Percentiles rank a stretch among this genome's conserved stretches.
Evolutionary conservation across 2,797 vertebrate genomes (phyloP).

Genomic region (Falco berigora): DNA sequence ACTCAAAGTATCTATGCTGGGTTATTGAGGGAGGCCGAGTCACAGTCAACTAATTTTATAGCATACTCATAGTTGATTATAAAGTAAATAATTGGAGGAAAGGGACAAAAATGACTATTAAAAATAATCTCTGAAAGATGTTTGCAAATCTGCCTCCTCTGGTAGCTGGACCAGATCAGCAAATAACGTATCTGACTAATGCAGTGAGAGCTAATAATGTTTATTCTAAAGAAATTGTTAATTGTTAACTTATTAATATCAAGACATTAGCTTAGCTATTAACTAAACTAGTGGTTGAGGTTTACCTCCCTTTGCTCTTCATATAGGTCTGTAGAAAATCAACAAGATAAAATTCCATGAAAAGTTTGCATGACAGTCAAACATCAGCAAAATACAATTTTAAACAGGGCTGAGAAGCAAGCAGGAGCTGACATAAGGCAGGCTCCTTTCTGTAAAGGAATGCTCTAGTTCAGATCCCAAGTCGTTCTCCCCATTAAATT

Average conservation of each 20-base stretch:
- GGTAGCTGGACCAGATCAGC: not conserved
- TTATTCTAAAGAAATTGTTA: not conserved
- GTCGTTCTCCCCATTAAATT: not conserved
- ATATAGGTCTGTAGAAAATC: not conserved
- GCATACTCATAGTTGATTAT: not conserved
- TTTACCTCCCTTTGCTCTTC: not conserved
- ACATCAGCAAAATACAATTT: not conserved
- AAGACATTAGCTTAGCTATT: not conserved
- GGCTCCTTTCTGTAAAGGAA: not conserved
- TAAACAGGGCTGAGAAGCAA: not conserved
- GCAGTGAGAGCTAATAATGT: not conserved
- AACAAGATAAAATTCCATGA: not conserved
- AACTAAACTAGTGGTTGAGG: not conserved
- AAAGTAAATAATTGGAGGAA: conserved; percentile 20
- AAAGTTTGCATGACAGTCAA: not conserved
- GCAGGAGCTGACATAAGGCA: not conserved
- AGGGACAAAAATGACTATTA: not conserved
- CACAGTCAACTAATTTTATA: conserved; percentile 29
- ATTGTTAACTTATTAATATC: not conserved
- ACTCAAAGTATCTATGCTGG: not conserved
- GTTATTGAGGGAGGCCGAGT: conserved; percentile 6
- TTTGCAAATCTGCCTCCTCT: not conserved
- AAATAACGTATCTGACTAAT: not conserved
- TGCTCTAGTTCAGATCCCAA: not conserved
- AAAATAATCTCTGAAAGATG: not conserved